Base-by-base conservation (phyloP, 1,140 invertebrate species). In the Nasonia longicornis region DNA sequence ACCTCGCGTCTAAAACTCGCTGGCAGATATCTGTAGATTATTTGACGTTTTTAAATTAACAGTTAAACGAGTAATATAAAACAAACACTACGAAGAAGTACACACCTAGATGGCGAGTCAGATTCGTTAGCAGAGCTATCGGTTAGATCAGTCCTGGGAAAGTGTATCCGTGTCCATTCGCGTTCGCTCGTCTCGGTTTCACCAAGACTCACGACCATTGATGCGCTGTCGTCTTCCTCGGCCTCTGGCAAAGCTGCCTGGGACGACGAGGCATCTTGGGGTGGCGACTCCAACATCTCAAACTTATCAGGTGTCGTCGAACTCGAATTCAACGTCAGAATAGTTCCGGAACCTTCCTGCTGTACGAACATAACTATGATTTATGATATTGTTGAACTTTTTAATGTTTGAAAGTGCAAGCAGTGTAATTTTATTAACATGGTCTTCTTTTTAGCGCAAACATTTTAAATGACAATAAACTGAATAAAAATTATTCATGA, bases 1-100 rank as follows among this genome's bases (percentile, higher is more conserved):
- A 93, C 88, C 87, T 93, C 92, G 83, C 90, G 89, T 78, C 92
- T 91, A 81, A 94, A 94, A 74, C 88, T 87, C n/a, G 85, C 73
- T 38, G 93, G 91, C 79, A 93, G 88, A 71, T 89, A 80, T 82
- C 92, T 91, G 79, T 42, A 7, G 66, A 67, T 67, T 26, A 67
- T 67, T 31, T 29, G 29, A 45, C 4, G 52, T 52, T 48, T 52
- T 74, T 29, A 11, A 48, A 58, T 79, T 29, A 16, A 52, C 29
- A n/a, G 20, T 70, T 31, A 10, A 26, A 70, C 11, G 22, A 70
- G 0, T 45, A 20, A 74, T 22, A n/a, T 4, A 11, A 12, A n/a
- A n/a, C 0, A 29, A 67, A 67, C 26, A 12, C 31, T n/a, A 67
- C 20, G 26, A 12, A 67, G 26, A n/a, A 42, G 8, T 14, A 26